These are phyloP conservation scores for Maconellicoccus hirsutus DNA, from an alignment of 1,140 invertebrate genomes.

Conservation along the genomic window DNA sequence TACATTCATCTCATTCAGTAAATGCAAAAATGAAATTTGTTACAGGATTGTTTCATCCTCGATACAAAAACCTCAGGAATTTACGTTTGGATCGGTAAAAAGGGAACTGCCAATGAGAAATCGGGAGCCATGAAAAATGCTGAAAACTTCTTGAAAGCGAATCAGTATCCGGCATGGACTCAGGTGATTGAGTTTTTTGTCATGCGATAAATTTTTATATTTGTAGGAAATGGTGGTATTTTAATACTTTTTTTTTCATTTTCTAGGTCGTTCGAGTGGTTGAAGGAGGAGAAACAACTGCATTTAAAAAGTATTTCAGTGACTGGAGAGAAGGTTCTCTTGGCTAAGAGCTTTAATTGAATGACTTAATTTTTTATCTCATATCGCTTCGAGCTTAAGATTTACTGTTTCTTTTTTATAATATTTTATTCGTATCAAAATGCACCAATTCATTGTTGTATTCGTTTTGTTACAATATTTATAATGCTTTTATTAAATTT, in stretches of 20 bases:
- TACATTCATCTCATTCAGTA: neutral
- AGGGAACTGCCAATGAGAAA: constrained; percentile 62
- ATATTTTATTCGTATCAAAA: no score
- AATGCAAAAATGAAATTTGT: constrained; percentile 26
- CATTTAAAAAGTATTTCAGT: constrained; percentile 67
- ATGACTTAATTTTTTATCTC: no score
- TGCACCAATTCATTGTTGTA: no score
- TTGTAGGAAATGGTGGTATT: neutral
- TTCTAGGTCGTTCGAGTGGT: constrained; percentile 47
- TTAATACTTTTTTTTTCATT: constrained; percentile 19
- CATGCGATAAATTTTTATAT: neutral
- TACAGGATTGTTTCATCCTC: constrained; percentile 69
- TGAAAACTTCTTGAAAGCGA: constrained; percentile 52
- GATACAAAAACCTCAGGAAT: constrained; percentile 68
- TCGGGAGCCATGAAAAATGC: constrained; percentile 62
- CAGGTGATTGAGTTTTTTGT: constrained; percentile 40
- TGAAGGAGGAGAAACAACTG: constrained; percentile 57
- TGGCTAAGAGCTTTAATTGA: no score
- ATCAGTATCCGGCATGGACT: constrained; percentile 69
- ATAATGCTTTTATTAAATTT: no score
- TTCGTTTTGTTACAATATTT: no score
- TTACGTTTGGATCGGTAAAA: constrained; percentile 76
- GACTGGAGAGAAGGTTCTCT: constrained; percentile 48
- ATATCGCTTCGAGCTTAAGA: no score
- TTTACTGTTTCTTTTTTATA: no score